phyloP scores from a whole-genome alignment of 2,113 vertebrate species.

The Eurystomus gularis region DNA sequence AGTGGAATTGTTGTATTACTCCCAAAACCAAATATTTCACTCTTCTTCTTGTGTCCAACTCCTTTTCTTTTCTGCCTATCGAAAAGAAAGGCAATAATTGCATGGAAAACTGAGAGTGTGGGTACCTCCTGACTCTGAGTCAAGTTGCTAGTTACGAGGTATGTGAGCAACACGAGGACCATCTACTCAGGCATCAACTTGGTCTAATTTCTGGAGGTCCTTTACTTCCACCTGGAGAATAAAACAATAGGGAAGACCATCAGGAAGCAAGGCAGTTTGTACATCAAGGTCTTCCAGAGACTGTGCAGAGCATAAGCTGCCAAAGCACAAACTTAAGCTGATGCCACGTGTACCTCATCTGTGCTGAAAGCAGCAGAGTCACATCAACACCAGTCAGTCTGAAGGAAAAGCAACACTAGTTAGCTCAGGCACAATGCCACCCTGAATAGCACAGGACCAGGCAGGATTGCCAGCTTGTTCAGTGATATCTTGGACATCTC shows the following conservation, averaged over 20 bases:
- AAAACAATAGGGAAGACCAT: neutral
- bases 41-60: neutral
- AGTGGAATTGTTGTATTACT: neutral
- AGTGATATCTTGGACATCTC: neutral
- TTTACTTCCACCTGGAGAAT: neutral
- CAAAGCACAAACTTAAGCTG: neutral
- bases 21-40: neutral
- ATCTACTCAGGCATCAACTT: neutral
- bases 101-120: neutral
- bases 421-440: neutral
- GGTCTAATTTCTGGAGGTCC: neutral
- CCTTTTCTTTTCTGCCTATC: neutral
- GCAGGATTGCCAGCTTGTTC: neutral
- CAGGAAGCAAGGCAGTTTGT: neutral
- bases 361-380: neutral
- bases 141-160: neutral
- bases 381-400: neutral
- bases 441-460: neutral
- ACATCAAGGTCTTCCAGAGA: neutral
- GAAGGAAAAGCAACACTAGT: neutral
- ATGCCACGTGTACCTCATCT: neutral
- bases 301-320: neutral
- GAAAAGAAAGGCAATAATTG: neutral
- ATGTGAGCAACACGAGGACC: neutral
- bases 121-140: neutral